Conservation (phyloP, 2,888 invertebrate species). For the Agrilus mali region DNA sequence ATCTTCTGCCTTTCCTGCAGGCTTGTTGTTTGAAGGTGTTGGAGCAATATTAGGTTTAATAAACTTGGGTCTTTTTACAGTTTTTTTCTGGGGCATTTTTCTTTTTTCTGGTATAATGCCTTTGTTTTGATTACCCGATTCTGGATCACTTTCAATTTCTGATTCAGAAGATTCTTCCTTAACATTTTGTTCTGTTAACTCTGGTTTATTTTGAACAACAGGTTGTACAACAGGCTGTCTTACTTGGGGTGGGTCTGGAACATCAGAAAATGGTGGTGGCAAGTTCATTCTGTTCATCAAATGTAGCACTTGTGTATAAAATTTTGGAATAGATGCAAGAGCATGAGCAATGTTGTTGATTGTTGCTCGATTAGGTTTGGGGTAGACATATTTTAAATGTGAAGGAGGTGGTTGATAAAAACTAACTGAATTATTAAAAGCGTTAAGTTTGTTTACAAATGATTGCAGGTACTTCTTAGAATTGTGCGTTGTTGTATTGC, state of each 20-base stretch:
- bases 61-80: constrained; percentile 43
- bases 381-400: constrained; percentile 69
- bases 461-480: constrained; percentile 40
- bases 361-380: constrained; percentile 57
- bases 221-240: constrained; percentile 13
- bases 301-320: constrained; percentile 78
- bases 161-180: constrained; percentile 37
- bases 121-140: constrained; percentile 25
- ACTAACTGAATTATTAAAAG: constrained; percentile 45
- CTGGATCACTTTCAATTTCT: constrained; percentile 52
- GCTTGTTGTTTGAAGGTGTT: constrained; percentile 21
- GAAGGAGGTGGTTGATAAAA: constrained; percentile 66
- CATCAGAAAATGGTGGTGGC: constrained; percentile 61
- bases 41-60: constrained; percentile 28
- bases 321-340: constrained; percentile 61
- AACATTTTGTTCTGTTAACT: constrained; percentile 22
- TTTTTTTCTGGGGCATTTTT: constrained; percentile 31
- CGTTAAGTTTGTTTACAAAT: constrained; percentile 45
- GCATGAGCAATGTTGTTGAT: constrained; percentile 67
- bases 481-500: constrained; percentile 26
- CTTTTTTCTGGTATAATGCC: constrained; percentile 38
- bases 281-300: constrained; percentile 93
- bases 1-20: constrained; percentile 35
- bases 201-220: constrained; percentile 8
- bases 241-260: constrained; percentile 36